These are phyloP conservation scores for Pollicipes pollicipes DNA, from an alignment of 1,140 invertebrate genomes.

Conservation along the genomic window DNA sequence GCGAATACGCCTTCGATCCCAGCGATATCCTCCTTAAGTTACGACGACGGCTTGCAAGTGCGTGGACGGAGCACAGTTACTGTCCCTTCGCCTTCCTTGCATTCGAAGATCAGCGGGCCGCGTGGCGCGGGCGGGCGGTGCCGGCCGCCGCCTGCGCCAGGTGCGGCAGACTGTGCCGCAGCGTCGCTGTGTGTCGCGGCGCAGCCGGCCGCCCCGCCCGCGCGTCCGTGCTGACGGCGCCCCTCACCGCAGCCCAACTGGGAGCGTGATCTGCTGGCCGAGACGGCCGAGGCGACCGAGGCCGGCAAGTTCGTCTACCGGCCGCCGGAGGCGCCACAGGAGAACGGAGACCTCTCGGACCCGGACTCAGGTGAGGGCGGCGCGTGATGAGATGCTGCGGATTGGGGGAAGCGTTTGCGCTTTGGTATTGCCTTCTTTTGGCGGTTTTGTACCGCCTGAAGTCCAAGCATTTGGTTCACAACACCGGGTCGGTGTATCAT, in stretches of 20 bases:
- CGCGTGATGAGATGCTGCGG: no score
- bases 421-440: no score
- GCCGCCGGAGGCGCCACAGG: conserved; percentile 6
- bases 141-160: conserved; percentile 18
- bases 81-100: conserved; percentile 4
- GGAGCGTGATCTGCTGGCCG: conserved; percentile 50
- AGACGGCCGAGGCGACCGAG: conserved; percentile 42
- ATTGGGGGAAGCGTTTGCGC: no score
- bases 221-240: no score
- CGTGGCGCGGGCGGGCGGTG: conserved; percentile 5
- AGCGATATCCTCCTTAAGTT: no score
- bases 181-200: background rate
- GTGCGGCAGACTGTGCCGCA: conserved; percentile 7
- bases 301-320: conserved; percentile 30
- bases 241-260: conserved; percentile 39
- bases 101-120: conserved; percentile 4
- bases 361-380: conserved; percentile 16
- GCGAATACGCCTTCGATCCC: no score
- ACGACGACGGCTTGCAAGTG: no score
- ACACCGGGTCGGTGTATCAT: no score
- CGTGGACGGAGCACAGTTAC: no score
- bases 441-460: no score
- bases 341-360: conserved; percentile 12
- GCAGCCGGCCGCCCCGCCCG: no score
- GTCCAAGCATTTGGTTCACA: no score